Evolutionary conservation across 2,888 invertebrate genomes (phyloP), one percentile per base, ranked within the genome.

Genomic region (Leptinotarsa rubiginosa): DNA sequence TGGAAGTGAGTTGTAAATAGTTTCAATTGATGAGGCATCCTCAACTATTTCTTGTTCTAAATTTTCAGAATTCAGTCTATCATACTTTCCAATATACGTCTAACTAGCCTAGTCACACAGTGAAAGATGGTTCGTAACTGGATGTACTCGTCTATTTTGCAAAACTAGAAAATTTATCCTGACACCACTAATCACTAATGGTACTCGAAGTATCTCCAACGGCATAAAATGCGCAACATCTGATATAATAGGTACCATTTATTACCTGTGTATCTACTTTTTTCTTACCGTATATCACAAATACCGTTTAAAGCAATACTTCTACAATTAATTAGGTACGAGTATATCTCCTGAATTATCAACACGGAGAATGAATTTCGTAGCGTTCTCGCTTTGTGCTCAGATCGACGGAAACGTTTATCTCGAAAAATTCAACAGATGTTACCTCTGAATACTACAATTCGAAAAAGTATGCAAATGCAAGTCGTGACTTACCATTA

Each of bases 401-500:
- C 25, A 56, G 18, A 56, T 56, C 56, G 3, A 56, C 20, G 25
- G 25, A 25, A 59, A 59, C 25, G 59, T 59, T 59, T 59, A 59
- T 59, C 59, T 59, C 59, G 25, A 59, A 59, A 59, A 22, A 25
- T 41, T 41, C 41, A 41, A 41, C 59, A 59, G 59, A 59, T 59
- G 59, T 59, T 59, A 59, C 59, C 22, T 59, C 22, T 59, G 22
- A 59, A 59, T 15, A 16, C 59, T 25, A 25, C 59, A 15, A 20
- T 20, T 59, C 59, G 59, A 59, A 59, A 59, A 59, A 59, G 13
- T 59, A 59, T 15, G 25, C 59, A 25, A 59, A 59, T 59, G 59
- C 50, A 52, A 67, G 18, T 67, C 67, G 67, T 67, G 67, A 67
- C 67, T 67, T 67, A 67, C 67, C 50, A 52, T 18, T 47, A 12